These are phyloP conservation scores for Cantharis lateralis DNA, from an alignment of 2,888 invertebrate species.

Conservation along the genomic window DNA sequence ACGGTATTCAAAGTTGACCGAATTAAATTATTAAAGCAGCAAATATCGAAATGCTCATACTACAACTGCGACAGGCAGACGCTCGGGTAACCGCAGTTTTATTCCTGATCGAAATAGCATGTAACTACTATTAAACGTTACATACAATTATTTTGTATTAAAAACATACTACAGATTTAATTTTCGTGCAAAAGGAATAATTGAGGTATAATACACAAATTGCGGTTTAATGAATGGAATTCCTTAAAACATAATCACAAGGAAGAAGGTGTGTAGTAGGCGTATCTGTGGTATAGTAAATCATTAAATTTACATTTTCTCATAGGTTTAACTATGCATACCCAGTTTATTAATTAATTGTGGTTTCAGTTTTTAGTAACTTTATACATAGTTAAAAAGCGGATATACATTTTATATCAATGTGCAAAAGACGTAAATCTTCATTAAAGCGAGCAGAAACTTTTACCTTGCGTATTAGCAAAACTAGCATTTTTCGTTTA, in stretches of 20 bases:
- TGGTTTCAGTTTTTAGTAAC: not conserved
- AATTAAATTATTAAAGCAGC: no score
- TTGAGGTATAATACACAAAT: slow-evolving; percentile 13
- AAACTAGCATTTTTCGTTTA: not conserved
- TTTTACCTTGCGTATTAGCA: not conserved
- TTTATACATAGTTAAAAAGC: not conserved
- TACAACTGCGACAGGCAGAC: no score
- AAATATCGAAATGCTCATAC: no score
- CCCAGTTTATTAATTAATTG: not conserved
- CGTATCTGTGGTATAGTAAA: slow-evolving; percentile 23
- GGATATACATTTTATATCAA: slow-evolving; percentile 5
- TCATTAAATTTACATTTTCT: slow-evolving; percentile 27
- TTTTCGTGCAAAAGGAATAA: not conserved
- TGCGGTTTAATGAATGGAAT: slow-evolving; percentile 26
- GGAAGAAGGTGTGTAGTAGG: slow-evolving; percentile 25
- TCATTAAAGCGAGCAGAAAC: not conserved
- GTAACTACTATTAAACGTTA: not conserved
- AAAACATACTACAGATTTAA: not conserved
- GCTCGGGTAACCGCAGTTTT: no score
- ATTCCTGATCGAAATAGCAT: no score
- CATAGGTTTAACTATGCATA: slow-evolving; percentile 9
- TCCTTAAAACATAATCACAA: slow-evolving; percentile 23
- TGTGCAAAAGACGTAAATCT: not conserved
- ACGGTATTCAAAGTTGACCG: no score
- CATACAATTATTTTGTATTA: not conserved